A percentile compares a stretch with the other conserved stretches of the same genome.
Conservation (phyloP, 2,888 invertebrate genomes). For the Abrostola triplasia region DNA sequence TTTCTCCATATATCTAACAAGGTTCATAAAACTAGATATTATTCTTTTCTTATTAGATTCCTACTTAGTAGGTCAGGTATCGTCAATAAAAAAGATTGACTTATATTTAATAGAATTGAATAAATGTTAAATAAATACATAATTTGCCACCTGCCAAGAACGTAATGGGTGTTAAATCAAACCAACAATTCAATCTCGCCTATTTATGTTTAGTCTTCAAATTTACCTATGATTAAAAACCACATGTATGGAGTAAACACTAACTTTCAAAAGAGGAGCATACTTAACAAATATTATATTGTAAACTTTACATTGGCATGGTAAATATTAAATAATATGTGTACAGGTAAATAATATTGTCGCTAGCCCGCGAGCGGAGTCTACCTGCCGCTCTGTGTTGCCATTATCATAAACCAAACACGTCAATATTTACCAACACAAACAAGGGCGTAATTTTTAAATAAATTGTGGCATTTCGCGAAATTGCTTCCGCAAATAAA, state of each 20-base stretch:
- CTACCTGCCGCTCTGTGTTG: slow-evolving; percentile 84
- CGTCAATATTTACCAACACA: slow-evolving; percentile 88
- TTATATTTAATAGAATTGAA: neutral
- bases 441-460: slow-evolving; percentile 89
- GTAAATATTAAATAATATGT: slow-evolving; percentile 88
- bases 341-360: slow-evolving; percentile 84
- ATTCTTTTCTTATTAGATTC: too few relatives aligned
- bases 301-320: slow-evolving; percentile 85
- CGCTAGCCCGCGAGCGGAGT: slow-evolving; percentile 75
- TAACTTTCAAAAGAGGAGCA: slow-evolving; percentile 85
- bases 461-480: slow-evolving; percentile 89
- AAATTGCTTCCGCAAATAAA: slow-evolving; percentile 87
- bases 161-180: slow-evolving; percentile 52
- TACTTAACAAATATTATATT: slow-evolving; percentile 87
- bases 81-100: too few relatives aligned
- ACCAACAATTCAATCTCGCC: slow-evolving; percentile 64
- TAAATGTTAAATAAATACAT: slow-evolving; percentile 16
- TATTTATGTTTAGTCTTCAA: slow-evolving; percentile 76
- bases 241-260: slow-evolving; percentile 81
- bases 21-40: too few relatives aligned
- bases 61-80: too few relatives aligned
- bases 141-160: slow-evolving; percentile 40
- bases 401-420: slow-evolving; percentile 89
- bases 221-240: slow-evolving; percentile 86
- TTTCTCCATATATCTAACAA: too few relatives aligned